Base-by-base conservation (phyloP, 1,140 invertebrate species). In the Ganaspis sp. region DNA sequence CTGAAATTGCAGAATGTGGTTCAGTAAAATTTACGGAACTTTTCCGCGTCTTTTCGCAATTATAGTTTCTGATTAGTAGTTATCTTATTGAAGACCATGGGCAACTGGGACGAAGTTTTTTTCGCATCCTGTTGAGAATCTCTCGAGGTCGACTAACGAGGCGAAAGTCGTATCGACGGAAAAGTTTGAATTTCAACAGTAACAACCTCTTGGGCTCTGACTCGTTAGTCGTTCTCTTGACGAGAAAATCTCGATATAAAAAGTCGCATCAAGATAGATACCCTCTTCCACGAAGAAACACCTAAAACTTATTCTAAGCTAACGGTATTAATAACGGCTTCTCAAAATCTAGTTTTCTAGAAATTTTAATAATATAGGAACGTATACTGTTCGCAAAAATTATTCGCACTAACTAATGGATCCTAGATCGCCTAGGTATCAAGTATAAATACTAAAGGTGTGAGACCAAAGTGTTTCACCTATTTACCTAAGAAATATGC, bases 231-330 rank as follows among this genome's bases (percentile, higher is more conserved):
- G 71, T 79, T 74, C 76, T 75, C 72, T 42, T 73, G 54, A 75
- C 81, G 74, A 81, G 75, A 75, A 72, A 12, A 78, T 49, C 54
- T 76, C 19, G 45, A 42, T 49, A 42, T 69, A 75, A 49, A 75
- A 74, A 73, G 3, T 73, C 70, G 70, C 12, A 74, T 72, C 71
- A 29, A 76, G 49, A 38, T 72, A 74, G 26, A 76, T 71, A 74
- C 74, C 42, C 70, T 86, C 82, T 85, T 90, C 89, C 89, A 87
- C 82, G 80, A 86, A 87, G 88, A 89, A 88, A 71, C 80, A 89
- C 83, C 86, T 87, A 89, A 85, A 86, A 85, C 86, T 87, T 87
- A 85, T 84, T 86, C 89, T 90, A 89, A 84, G 71, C 89, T 89
- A 89, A 89, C 87, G 81, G 83, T 85, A 87, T 89, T 83, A 87